Evolutionary conservation across 2,888 invertebrate genomes (phyloP).

Genomic region (Orthosia gothica): DNA sequence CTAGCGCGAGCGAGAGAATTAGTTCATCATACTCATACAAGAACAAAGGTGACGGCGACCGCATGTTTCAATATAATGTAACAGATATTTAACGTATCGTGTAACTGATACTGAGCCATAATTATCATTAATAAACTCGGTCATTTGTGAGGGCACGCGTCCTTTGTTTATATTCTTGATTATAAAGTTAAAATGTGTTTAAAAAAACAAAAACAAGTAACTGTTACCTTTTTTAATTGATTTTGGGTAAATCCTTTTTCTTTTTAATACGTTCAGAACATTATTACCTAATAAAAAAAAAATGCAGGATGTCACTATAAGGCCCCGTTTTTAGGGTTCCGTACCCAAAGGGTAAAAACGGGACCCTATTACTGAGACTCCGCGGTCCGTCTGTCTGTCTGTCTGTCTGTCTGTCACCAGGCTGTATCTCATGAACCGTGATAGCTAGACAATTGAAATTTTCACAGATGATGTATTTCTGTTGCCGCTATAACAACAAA

Average conservation of each 20-base stretch:
- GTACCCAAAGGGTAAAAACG: too few relatives aligned
- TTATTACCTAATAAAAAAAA: not conserved
- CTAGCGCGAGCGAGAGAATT: constrained; percentile 19
- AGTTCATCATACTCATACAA: constrained; percentile 10
- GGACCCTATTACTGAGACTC: too few relatives aligned
- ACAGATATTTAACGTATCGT: constrained; percentile 56
- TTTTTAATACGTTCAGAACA: constrained; percentile 5
- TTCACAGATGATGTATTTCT: too few relatives aligned
- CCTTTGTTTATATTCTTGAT: constrained; percentile 14
- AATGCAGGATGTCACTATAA: too few relatives aligned
- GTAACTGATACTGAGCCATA: constrained; percentile 54
- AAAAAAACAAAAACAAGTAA: too few relatives aligned
- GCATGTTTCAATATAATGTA: constrained; percentile 58
- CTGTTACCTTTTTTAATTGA: not conserved
- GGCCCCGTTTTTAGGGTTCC: too few relatives aligned
- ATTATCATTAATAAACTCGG: constrained; percentile 57
- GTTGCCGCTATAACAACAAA: too few relatives aligned
- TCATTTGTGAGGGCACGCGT: constrained; percentile 33
- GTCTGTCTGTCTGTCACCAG: too few relatives aligned
- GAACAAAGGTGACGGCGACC: constrained; percentile 53
- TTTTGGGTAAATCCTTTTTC: not conserved
- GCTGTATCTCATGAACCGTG: too few relatives aligned
- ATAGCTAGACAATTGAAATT: too few relatives aligned
- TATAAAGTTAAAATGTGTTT: not conserved
- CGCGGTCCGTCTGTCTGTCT: too few relatives aligned